A percentile compares a stretch with the other conserved stretches of the same genome.
Evolutionary conservation across 2,797 vertebrate species (phyloP).

Genomic region (Cossypha heuglini): DNA sequence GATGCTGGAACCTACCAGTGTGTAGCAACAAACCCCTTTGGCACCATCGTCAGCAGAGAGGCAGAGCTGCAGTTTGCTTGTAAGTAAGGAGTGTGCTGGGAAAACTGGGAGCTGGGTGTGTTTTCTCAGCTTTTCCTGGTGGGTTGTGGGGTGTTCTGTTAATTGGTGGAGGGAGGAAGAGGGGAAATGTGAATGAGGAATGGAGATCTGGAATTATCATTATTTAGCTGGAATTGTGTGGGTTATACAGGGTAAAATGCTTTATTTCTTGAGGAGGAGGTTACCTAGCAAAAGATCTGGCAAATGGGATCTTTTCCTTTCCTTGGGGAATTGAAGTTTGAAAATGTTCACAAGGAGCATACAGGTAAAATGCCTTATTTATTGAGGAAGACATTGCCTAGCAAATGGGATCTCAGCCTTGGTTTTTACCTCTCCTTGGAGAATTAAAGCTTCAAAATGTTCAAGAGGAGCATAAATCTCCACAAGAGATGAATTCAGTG

Average conservation of each 20-base stretch:
- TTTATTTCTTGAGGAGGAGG: background rate
- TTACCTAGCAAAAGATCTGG: background rate
- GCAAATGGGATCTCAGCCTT: background rate
- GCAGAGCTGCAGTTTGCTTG: slow-evolving; percentile 94
- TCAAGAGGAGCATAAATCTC: background rate
- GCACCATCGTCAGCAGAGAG: slow-evolving; percentile 92
- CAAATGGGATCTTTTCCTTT: background rate
- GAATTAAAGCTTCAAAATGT: background rate
- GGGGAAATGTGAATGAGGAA: background rate
- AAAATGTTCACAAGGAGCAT: background rate
- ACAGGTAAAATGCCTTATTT: background rate
- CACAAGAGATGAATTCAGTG: background rate
- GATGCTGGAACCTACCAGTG: slow-evolving; percentile 93
- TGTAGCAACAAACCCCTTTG: slow-evolving; percentile 90
- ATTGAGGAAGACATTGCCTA: background rate
- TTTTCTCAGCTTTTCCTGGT: background rate
- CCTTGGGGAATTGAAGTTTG: background rate
- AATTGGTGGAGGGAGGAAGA: background rate
- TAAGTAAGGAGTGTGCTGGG: slow-evolving; percentile 75
- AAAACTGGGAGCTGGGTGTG: no score
- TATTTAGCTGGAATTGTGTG: background rate
- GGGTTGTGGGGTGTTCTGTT: background rate
- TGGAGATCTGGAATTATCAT: background rate
- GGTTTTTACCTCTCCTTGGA: background rate
- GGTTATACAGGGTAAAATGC: background rate